Evolutionary conservation across 2,888 invertebrate genomes (phyloP).

Genomic region (Galeruca laticollis): DNA sequence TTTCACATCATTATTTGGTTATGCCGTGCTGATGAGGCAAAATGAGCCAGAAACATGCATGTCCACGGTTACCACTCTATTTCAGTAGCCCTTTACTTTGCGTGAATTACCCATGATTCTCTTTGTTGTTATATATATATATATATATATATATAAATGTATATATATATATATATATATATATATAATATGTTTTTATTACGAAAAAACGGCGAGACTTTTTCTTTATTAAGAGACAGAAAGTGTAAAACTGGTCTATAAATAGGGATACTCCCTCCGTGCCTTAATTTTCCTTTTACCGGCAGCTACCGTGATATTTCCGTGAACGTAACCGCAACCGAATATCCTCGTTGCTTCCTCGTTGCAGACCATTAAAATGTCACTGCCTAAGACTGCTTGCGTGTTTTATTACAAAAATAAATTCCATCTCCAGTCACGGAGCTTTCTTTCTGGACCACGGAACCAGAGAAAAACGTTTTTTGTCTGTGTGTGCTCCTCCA

Average conservation of each 20-base stretch:
- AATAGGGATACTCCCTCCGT: constrained; percentile 24
- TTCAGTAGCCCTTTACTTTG: too few species aligned
- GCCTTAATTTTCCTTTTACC: constrained; percentile 30
- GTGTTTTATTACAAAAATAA: constrained; percentile 61
- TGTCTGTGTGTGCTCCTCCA: constrained; percentile 17
- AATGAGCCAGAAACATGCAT: too few species aligned
- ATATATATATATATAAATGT: too few species aligned
- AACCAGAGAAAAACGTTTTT: constrained; percentile 16
- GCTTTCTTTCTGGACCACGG: constrained; percentile 37
- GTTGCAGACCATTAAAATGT: constrained; percentile 58
- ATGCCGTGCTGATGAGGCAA: too few species aligned
- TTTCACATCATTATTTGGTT: too few species aligned
- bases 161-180: too few species aligned
- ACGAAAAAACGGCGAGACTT: not conserved
- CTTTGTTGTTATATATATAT: too few species aligned
- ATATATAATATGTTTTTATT: not conserved
- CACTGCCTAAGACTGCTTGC: constrained; percentile 57
- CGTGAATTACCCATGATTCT: too few species aligned
- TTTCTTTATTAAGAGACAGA: constrained; percentile 26
- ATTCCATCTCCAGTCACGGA: constrained; percentile 53
- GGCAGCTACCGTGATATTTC: constrained; percentile 41
- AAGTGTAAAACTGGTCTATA: constrained; percentile 15
- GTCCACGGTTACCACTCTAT: too few species aligned
- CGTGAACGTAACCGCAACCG: constrained; percentile 37
- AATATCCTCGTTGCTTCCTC: constrained; percentile 43